Evolutionary conservation across 1,140 invertebrate species (phyloP).

Genomic region (Drosophila trapezifrons): DNA sequence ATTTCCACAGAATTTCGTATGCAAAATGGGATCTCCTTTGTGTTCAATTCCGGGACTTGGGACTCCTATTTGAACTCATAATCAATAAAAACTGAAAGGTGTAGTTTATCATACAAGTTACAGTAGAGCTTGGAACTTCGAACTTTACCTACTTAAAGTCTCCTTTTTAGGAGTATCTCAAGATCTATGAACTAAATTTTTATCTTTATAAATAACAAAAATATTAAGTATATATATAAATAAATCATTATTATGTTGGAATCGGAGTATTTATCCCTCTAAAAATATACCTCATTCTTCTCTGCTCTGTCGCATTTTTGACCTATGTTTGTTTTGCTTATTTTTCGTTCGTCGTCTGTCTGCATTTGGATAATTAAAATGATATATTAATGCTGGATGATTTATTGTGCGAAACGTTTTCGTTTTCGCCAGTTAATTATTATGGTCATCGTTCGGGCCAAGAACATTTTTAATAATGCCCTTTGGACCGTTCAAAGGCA

Average conservation of each 20-base stretch:
- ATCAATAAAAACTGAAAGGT: neutral
- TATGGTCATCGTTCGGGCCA: conserved; percentile 44
- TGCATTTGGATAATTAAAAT: conserved; percentile 55
- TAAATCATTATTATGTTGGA: neutral
- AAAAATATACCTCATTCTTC: neutral
- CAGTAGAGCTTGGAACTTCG: neutral
- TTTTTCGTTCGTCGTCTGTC: conserved; percentile 16
- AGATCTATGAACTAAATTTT: no score
- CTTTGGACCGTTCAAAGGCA: neutral
- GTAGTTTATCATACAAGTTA: neutral
- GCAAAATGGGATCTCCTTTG: neutral
- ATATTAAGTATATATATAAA: neutral
- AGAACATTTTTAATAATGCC: conserved; percentile 44
- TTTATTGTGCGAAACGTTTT: conserved; percentile 64
- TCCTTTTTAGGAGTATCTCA: no score
- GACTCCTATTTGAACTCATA: neutral
- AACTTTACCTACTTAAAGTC: neutral
- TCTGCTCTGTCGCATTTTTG: neutral
- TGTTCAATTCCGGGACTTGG: neutral
- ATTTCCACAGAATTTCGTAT: conserved; percentile 5
- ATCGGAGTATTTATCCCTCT: neutral
- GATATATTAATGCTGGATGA: conserved; percentile 56
- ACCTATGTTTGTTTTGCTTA: neutral
- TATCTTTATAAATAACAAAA: no score
- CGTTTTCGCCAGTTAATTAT: conserved; percentile 39